These are phyloP conservation scores for Pipistrellus kuhlii DNA, from an alignment of 2,797 vertebrate genomes.

Conservation along the genomic window DNA sequence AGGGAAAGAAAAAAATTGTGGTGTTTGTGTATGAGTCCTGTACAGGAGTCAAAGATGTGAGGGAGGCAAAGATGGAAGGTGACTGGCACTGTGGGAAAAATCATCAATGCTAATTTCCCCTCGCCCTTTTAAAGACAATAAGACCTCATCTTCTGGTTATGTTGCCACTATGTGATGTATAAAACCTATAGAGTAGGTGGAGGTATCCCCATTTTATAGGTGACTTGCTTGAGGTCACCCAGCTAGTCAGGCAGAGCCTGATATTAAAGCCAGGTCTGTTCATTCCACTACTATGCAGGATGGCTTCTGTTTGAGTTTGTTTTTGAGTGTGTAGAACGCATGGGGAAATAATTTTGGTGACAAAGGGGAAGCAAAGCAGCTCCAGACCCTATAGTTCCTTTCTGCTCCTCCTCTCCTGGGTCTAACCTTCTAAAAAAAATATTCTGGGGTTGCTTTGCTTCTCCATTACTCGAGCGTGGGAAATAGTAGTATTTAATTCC, in stretches of 20 bases:
- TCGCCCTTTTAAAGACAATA: background rate
- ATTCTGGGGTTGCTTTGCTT: background rate
- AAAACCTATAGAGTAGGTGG: background rate
- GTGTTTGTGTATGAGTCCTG: background rate
- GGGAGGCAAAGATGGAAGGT: background rate
- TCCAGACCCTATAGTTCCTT: background rate
- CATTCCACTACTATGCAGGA: background rate
- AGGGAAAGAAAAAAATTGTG: background rate
- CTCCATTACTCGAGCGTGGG: background rate
- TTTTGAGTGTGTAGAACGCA: background rate
- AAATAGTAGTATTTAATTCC: constrained; percentile 2
- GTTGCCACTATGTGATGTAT: background rate
- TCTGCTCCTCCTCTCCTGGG: background rate
- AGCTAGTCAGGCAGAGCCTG: background rate
- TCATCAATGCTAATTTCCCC: background rate
- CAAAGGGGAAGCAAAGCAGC: background rate
- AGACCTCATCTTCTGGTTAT: background rate
- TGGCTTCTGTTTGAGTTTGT: background rate
- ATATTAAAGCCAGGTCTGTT: background rate
- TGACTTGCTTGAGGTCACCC: background rate
- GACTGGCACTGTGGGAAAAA: background rate
- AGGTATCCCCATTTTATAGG: background rate
- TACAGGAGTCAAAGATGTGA: background rate
- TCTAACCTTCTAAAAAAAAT: background rate
- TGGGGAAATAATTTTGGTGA: background rate